Base-by-base conservation (phyloP, 2,797 vertebrate genomes). In the Pangasius djambal region DNA sequence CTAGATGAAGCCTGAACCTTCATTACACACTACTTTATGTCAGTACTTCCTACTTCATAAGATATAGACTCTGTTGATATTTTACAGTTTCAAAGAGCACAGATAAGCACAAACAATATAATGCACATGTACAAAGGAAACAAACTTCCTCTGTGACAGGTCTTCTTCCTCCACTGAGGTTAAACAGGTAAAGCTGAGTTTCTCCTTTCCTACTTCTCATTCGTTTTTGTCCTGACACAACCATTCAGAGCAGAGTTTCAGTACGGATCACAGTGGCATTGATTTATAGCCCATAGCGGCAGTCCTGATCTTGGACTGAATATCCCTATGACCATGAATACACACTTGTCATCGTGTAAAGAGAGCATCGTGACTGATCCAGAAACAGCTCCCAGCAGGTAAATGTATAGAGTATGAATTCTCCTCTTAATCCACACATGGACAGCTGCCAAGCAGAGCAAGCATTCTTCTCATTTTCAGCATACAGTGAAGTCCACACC, bases 391-490 rank as follows among this genome's bases (percentile, higher is more conserved):
- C 44, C 69, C 82, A 84, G 86, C 57, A 89, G 77, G 89, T 89
- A 74, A 89, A 70, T 34, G 31, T 57, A 88, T 10, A 34, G 44
- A 74, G 65, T 22, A 65, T 40, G 20, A 40, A 61, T 87, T 87
- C 82, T 89, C 65, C 77, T 79, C 82, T 69, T 88, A 91, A 90
- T 91, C 91, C 61, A 86, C 86, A 63, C 15, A 83, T 57, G 78
- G 83, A 88, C 89, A 90, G 83, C 85, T 88, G 88, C 44, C 88
- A 77, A 79, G 44, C 69, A 65, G 40, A 87, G 86, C 50, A 57
- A 88, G 86, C 90, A 86, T 91, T 89, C 85, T 85, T 87, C 85
- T 86, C 81, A 87, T 90, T 90, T 89, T 86, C 40, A 59, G 20
- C n/a, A 44, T 86, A 52, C 52, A 65, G 55, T 22, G 3, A 16